Percentiles rank a stretch among this genome's conserved stretches.
Conservation (phyloP, 1,140 invertebrate genomes). For the Ceratitis capitata region DNA sequence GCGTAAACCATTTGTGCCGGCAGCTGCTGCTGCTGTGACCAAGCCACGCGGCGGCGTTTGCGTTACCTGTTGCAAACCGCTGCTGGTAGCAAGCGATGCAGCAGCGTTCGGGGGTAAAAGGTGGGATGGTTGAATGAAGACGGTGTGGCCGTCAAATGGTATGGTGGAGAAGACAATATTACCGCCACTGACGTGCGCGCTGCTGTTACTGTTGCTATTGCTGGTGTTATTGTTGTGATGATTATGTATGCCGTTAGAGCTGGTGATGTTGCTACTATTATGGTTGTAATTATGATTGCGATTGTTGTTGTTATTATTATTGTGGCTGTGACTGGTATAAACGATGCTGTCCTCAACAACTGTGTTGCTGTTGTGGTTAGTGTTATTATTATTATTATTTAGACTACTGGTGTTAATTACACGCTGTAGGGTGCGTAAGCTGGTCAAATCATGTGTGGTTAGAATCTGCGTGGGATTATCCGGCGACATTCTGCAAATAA, state of each 20-base stretch:
- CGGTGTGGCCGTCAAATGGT: slow-evolving; percentile 39
- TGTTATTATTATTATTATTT: too few species aligned
- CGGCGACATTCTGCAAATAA: slow-evolving; percentile 60
- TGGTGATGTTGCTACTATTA: slow-evolving; percentile 42
- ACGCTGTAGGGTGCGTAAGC: slow-evolving; percentile 48
- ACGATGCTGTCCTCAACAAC: slow-evolving; percentile 39
- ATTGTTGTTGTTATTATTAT: slow-evolving; percentile 45
- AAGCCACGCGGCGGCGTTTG: neutral
- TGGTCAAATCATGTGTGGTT: slow-evolving; percentile 55
- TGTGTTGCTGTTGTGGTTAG: slow-evolving; percentile 40
- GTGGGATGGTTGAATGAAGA: slow-evolving; percentile 40
- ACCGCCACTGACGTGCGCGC: neutral
- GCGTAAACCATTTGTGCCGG: slow-evolving; percentile 40
- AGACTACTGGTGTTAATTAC: slow-evolving; percentile 40
- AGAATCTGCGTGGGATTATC: slow-evolving; percentile 63
- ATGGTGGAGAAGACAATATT: slow-evolving; percentile 46
- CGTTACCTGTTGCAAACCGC: neutral
- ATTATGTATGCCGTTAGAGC: neutral
- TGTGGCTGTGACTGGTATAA: slow-evolving; percentile 42
- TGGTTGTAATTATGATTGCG: slow-evolving; percentile 42
- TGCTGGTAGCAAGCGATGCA: neutral
- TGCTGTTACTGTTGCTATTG: slow-evolving; percentile 13
- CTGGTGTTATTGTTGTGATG: neutral
- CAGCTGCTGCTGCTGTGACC: slow-evolving; percentile 4
- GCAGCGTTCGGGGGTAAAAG: slow-evolving; percentile 9